Evolutionary conservation across 2,797 vertebrate species (phyloP).

Genomic region (Microctenopoma stevenorrisi): DNA sequence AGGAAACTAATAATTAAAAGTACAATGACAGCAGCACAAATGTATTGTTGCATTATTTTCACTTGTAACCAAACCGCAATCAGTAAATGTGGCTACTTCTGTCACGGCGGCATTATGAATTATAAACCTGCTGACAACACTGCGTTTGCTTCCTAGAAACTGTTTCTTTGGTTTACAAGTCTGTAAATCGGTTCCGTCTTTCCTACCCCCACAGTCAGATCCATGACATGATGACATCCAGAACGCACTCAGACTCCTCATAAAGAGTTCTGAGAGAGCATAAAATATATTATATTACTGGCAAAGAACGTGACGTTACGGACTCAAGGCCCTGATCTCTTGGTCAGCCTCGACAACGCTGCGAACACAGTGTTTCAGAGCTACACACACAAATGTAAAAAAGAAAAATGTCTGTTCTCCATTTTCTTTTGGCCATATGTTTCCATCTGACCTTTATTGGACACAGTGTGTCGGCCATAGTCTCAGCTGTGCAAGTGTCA

Average conservation of each 20-base stretch:
- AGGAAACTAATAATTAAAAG: background rate
- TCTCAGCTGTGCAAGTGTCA: constrained; percentile 51
- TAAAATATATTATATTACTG: background rate
- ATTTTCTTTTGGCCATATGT: constrained; percentile 38
- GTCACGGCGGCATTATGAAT: background rate
- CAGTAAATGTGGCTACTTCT: background rate
- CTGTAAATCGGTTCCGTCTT: background rate
- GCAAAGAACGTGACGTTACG: background rate
- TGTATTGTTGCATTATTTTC: background rate
- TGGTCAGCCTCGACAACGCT: background rate
- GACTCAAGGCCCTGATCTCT: background rate
- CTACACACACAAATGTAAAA: constrained; percentile 5
- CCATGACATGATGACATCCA: background rate
- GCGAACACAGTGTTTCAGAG: background rate
- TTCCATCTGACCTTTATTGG: constrained; percentile 73
- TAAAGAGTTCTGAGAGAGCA: background rate
- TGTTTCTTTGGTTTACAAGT: background rate
- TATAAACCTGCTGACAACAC: background rate
- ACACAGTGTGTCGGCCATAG: constrained; percentile 36
- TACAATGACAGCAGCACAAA: background rate
- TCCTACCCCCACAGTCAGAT: background rate
- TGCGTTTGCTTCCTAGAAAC: background rate
- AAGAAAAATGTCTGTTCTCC: constrained; percentile 27
- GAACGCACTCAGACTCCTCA: background rate
- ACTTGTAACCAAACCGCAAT: background rate